These are phyloP conservation scores for Lithobates sylvaticus DNA, from an alignment of 2,797 vertebrate genomes.

Conservation along the genomic window DNA sequence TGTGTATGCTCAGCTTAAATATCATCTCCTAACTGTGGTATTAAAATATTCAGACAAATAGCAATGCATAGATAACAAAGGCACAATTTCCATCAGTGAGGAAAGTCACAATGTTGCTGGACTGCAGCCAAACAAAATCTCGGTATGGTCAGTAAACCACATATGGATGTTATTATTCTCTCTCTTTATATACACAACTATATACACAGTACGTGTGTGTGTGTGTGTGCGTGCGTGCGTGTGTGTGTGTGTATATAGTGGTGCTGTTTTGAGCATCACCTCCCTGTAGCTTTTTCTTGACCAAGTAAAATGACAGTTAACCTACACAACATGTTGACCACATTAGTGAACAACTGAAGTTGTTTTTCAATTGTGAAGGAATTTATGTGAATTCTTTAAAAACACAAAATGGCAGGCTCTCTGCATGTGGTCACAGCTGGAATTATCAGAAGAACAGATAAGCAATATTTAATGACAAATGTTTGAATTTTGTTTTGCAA, in stretches of 20 bases:
- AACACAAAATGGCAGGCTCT: background rate
- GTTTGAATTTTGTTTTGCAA: no score
- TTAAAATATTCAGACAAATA: background rate
- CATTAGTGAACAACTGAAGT: background rate
- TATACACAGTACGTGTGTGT: no score
- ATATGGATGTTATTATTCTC: slow-evolving; percentile 41
- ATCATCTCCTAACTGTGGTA: background rate
- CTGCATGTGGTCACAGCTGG: slow-evolving; percentile 1
- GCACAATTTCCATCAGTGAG: background rate
- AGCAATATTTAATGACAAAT: no score
- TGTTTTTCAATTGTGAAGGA: background rate
- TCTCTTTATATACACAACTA: background rate
- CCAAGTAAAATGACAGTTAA: slow-evolving; percentile 10
- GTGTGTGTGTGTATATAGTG: background rate
- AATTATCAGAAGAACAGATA: background rate
- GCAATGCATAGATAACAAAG: background rate
- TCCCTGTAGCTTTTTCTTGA: slow-evolving; percentile 15
- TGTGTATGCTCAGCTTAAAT: background rate
- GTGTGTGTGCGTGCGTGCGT: background rate
- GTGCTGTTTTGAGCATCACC: background rate
- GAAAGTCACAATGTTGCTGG: background rate
- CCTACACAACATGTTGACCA: slow-evolving; percentile 21
- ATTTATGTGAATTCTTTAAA: background rate
- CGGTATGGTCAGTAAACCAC: slow-evolving; percentile 21
- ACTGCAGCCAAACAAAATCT: slow-evolving; percentile 30